Base-by-base conservation (phyloP, 2,113 vertebrate genomes). In the Siniperca chuatsi region DNA sequence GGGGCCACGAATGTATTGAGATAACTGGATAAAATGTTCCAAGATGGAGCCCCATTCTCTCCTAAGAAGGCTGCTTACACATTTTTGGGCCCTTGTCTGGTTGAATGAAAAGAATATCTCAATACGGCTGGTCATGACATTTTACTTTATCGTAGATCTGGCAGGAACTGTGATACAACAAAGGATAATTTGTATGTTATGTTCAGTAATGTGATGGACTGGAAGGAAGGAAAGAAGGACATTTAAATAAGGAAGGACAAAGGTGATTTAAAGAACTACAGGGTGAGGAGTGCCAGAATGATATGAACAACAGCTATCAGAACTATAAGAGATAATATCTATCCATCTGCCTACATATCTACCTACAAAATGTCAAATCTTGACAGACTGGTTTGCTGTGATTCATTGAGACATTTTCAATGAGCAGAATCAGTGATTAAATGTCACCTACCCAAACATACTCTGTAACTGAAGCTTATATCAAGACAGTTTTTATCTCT, bases 371-470 rank as follows among this genome's bases (percentile, higher is more conserved):
- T 50, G 16, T 16, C 48, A 5, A 50, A 42, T 6, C 57, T 21
- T 25, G 66, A 54, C 81, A 71, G 62, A 73, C 67, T 48, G 12
- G 42, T 74, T 44, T 33, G 52, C 52, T 8, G 52, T 54, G 16
- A 18, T 50, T 50, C 48, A 6, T 7, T 18, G 16, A 64, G 61
- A 42, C 13, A 29, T 21, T 75, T 65, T 1, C 67, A 75, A 74
- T 1, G 3, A 81, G 48, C 9, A 35, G 48, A 58, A 40, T 62
- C 20, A 10, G 7, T 54, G 52, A 20, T 8, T 54, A 54, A 54
- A 54, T 54, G 52, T 54, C 52, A 54, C 18, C 7, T 54, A 21
- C 52, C 52, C 52, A 21, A 54, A 54, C 2, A 21, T 21, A 54
- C 52, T 20, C 16, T 13, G 44, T 12, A 12, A 46, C 44, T 46